Percentiles rank a stretch among this genome's conserved stretches.
Conservation (phyloP, 2,797 vertebrate species). For the Schizothorax lantsangensis region DNA sequence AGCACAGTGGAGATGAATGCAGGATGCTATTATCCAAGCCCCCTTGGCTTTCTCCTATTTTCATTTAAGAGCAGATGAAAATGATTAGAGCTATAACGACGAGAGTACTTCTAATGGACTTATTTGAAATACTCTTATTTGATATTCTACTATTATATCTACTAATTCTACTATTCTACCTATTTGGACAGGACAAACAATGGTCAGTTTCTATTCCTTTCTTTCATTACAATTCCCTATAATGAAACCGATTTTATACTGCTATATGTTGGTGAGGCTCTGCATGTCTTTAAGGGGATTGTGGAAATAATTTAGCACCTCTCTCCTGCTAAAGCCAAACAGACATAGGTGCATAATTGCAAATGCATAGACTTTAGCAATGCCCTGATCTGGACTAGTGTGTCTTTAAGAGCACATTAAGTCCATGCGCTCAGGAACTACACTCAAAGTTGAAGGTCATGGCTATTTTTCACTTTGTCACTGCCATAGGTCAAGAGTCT, state of each 20-base stretch:
- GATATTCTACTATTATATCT: not conserved
- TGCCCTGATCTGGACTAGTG: not conserved
- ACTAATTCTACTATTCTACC: not conserved
- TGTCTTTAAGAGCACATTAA: slow-evolving; percentile 17
- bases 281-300: not conserved
- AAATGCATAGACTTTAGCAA: not conserved
- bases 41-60: not conserved
- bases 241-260: not conserved
- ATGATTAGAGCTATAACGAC: not conserved
- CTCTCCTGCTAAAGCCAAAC: not conserved
- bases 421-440: not conserved
- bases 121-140: not conserved
- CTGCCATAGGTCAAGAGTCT: slow-evolving; percentile 38
- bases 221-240: not conserved
- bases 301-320: not conserved
- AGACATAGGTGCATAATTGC: not conserved
- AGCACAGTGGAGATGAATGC: slow-evolving; percentile 8
- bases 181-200: not conserved
- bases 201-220: not conserved
- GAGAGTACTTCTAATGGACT: slow-evolving; percentile 3
- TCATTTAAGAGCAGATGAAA: slow-evolving; percentile 27
- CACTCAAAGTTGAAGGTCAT: slow-evolving; percentile 35
- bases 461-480: slow-evolving; percentile 32
- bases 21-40: slow-evolving; percentile 21
- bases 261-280: not conserved